These are phyloP conservation scores for Nomada ruficornis DNA, from an alignment of 2,888 invertebrate genomes.

Conservation along the genomic window DNA sequence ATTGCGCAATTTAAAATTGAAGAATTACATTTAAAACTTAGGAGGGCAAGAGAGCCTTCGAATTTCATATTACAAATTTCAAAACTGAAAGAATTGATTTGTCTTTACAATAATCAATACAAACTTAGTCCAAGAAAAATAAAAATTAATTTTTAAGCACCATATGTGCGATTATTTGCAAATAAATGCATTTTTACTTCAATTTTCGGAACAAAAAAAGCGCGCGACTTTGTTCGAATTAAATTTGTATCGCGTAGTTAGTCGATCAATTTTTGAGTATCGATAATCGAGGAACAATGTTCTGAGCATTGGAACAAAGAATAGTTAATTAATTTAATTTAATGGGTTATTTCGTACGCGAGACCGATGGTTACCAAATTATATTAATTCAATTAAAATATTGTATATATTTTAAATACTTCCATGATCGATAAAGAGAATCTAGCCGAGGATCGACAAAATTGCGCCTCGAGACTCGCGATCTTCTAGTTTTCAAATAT, in stretches of 20 bases:
- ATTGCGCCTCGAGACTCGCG: neutral
- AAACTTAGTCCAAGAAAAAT: neutral
- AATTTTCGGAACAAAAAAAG: neutral
- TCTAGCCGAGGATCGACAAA: neutral
- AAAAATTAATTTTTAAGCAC: neutral
- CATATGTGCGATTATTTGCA: neutral
- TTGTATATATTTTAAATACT: neutral
- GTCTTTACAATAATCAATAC: constrained; percentile 3
- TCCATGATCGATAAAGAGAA: neutral
- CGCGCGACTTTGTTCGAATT: neutral
- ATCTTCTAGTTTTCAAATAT: constrained; percentile 10
- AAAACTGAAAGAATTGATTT: neutral
- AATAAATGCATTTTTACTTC: neutral
- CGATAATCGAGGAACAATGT: neutral
- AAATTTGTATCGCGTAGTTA: neutral
- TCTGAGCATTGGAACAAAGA: neutral
- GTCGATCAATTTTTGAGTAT: neutral
- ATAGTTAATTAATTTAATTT: neutral
- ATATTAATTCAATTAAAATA: neutral
- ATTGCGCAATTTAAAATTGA: neutral
- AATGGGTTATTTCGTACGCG: neutral
- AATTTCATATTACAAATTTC: neutral
- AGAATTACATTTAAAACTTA: constrained; percentile 3
- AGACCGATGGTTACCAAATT: neutral
- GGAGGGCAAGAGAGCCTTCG: neutral